These are phyloP conservation scores for Neodiprion virginianus DNA, from an alignment of 1,140 invertebrate genomes.

Conservation along the genomic window DNA sequence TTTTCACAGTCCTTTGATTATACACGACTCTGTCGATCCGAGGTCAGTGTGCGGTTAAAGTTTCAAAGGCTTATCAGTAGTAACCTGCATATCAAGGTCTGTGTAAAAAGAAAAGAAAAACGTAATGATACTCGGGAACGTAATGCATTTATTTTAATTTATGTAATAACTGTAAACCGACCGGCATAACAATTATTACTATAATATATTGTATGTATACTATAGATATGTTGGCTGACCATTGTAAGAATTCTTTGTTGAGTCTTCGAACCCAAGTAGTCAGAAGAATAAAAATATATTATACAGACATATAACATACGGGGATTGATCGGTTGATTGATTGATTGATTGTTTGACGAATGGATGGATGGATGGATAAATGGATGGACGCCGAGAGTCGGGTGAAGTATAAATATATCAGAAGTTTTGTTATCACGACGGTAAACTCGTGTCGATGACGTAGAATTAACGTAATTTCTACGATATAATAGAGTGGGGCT, in stretches of 20 bases:
- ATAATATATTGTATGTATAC: too few relatives aligned
- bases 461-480: not conserved
- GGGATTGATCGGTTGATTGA: not conserved
- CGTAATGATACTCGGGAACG: not conserved
- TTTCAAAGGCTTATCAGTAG: too few relatives aligned
- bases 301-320: not conserved
- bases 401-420: not conserved
- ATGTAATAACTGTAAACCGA: too few relatives aligned
- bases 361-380: too few relatives aligned
- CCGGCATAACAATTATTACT: too few relatives aligned
- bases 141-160: not conserved
- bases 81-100: too few relatives aligned
- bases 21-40: too few relatives aligned
- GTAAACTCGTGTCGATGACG: not conserved
- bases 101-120: too few relatives aligned
- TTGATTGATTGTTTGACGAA: not conserved
- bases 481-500: not conserved
- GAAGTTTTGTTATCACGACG: not conserved
- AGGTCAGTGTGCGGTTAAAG: too few relatives aligned
- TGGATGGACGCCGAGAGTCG: too few relatives aligned
- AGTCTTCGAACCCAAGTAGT: conserved; percentile 6
- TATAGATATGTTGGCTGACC: too few relatives aligned
- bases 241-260: conserved; percentile 1
- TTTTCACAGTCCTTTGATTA: too few relatives aligned
- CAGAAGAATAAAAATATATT: not conserved